Percentiles rank a stretch among this genome's conserved stretches.
Conservation (phyloP, 1,140 invertebrate genomes). For the Macrocentrus cingulum region DNA sequence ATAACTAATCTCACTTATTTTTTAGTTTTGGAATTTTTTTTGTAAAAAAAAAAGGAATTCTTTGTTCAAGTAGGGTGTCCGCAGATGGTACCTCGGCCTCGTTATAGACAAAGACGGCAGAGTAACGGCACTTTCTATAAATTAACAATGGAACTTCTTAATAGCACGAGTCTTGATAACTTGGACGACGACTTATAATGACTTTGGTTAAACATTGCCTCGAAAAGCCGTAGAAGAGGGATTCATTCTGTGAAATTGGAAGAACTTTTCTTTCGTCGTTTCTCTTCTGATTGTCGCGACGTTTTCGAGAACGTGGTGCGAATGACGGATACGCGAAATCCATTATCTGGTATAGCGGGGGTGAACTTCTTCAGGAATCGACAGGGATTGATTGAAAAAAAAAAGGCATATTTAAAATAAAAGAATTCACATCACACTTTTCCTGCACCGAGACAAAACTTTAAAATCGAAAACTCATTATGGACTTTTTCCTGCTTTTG, state of each 20-base stretch:
- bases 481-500: background rate
- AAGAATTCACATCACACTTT: background rate
- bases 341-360: slow-evolving; percentile 5
- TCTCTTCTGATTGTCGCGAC: slow-evolving; percentile 14
- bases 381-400: background rate
- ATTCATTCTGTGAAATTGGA: slow-evolving; percentile 6
- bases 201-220: slow-evolving; percentile 29
- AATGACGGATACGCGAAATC: slow-evolving; percentile 17
- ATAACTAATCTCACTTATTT: too few species aligned
- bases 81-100: slow-evolving; percentile 7
- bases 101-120: slow-evolving; percentile 7
- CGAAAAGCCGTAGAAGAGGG: slow-evolving; percentile 1
- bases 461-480: background rate
- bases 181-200: slow-evolving; percentile 30
- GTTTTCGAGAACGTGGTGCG: slow-evolving; percentile 11
- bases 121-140: slow-evolving; percentile 19
- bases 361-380: background rate
- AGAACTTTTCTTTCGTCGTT: slow-evolving; percentile 13
- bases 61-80: background rate
- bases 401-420: slow-evolving; percentile 1
- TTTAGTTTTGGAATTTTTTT: too few species aligned
- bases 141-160: slow-evolving; percentile 28
- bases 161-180: slow-evolving; percentile 28
- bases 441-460: background rate
- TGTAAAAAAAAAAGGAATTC: too few species aligned